Base-by-base conservation (phyloP, 1,140 invertebrate genomes). In the Drosophila cardini region DNA sequence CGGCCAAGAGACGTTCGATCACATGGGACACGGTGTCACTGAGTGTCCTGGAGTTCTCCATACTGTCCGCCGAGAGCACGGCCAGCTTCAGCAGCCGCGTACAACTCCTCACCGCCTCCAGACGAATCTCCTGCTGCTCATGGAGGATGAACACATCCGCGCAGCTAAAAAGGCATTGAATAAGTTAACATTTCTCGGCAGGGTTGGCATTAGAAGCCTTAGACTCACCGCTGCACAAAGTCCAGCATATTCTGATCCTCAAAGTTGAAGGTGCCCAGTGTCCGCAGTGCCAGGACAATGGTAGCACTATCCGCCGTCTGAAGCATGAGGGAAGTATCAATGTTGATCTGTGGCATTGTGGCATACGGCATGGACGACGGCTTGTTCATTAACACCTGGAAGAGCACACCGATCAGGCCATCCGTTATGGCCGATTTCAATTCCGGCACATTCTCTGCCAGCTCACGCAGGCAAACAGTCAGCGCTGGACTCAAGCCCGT, bases 221-320 rank as follows among this genome's bases (percentile, higher is more conserved):
- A 0, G 0, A 26, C 68, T 46, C 46, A 91, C 90, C 98, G 94
- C 61, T 96, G 94, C 0, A 99, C 97, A 94, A 99, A 99, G 82
- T 98, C 97, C 34, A 99, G 94, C 76, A 99, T 93, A 42, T 97
- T 97, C 91, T 98, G 97, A 3, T 97, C 97, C 92, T 99, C 97
- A 93, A 99, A 99, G 91, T 99, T 97, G 92, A 99, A 99, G 4
- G 95, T 97, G 2, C 98, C 98, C 1, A 99, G 94, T 2, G 98
- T 99, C 87, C 96, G 95, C 1, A 99, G 92, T 1, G 98, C 99
- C 11, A 99, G 92, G 2, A 99, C 98, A 50, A 98, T 96, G 56
- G 96, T 97, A 8, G 95, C 93, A 2, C 96, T 95, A 90, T 99
- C 98, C 9, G 70, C 58, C 8, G 74, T 67, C 18, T 92, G 91